Evolutionary conservation across 1,140 invertebrate species (phyloP).

Genomic region (Aphis craccivora): DNA sequence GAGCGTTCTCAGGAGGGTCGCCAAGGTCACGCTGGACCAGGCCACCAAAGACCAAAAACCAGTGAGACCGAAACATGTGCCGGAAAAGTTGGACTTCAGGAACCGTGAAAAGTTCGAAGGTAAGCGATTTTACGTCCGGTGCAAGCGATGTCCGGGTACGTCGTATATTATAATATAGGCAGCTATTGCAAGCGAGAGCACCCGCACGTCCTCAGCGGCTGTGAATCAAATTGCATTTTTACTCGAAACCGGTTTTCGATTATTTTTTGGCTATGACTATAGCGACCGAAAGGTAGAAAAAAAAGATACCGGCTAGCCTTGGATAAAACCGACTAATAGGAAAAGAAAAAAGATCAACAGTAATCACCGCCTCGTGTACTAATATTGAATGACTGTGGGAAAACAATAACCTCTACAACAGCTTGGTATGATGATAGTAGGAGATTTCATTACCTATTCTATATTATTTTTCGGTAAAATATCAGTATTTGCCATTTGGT

Average conservation of each 20-base stretch:
- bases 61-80: constrained; percentile 77
- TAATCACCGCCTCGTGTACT: constrained; percentile 45
- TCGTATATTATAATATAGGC: background rate
- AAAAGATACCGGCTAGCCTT: constrained; percentile 48
- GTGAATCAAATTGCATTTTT: constrained; percentile 50
- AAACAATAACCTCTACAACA: constrained; percentile 46
- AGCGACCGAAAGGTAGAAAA: constrained; percentile 19
- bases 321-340: constrained; percentile 38
- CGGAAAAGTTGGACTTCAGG: constrained; percentile 83
- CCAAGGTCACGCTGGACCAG: constrained; percentile 79
- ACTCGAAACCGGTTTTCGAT: constrained; percentile 46
- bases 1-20: constrained; percentile 82
- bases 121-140: constrained; percentile 64
- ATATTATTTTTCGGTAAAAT: constrained; percentile 8
- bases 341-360: constrained; percentile 56
- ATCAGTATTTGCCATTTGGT: background rate
- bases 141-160: no score
- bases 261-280: constrained; percentile 26
- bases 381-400: constrained; percentile 53
- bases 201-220: background rate
- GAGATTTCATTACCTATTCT: background rate
- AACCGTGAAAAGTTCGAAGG: constrained; percentile 90
- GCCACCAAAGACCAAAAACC: constrained; percentile 67
- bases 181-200: background rate
- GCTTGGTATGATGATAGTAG: background rate